Percentiles rank a stretch among this genome's conserved stretches.
Conservation (phyloP, 2,113 vertebrate genomes). For the Nansenia antarctica region DNA sequence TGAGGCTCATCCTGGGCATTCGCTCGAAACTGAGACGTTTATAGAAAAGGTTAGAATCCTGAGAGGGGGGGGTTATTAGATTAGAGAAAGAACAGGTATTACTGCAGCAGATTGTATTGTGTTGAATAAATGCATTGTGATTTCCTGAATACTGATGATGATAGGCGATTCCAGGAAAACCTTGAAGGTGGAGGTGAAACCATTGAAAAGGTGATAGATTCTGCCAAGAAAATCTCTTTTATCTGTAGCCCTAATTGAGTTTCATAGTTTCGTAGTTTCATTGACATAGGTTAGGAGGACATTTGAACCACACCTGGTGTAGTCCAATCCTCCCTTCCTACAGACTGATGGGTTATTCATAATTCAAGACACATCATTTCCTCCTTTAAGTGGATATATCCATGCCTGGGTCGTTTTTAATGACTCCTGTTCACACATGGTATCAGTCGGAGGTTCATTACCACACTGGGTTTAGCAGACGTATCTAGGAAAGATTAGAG, state of each 20-base stretch:
- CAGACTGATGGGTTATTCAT: constrained; percentile 42
- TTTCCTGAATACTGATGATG: background rate
- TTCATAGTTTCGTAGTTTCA: constrained; percentile 22
- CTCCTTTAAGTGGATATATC: constrained; percentile 9
- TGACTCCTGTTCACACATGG: background rate
- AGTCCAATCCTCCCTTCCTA: constrained; percentile 44
- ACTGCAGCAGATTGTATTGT: no score
- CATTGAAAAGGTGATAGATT: background rate
- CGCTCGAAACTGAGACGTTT: no score
- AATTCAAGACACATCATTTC: constrained; percentile 48
- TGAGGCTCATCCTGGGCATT: background rate
- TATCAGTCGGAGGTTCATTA: constrained; percentile 42
- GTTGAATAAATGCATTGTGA: background rate
- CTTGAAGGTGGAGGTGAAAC: no score
- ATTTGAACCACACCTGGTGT: constrained; percentile 42
- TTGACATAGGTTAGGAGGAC: constrained; percentile 29
- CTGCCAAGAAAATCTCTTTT: background rate
- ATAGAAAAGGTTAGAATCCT: background rate
- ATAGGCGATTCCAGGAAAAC: no score
- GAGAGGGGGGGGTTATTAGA: background rate
- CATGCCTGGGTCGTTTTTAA: background rate
- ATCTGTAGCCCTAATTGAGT: no score
- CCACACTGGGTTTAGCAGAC: constrained; percentile 38
- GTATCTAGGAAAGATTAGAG: constrained; percentile 42
- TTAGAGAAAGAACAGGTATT: background rate